Evolutionary conservation across 2,888 invertebrate species (phyloP), one percentile per base, ranked within the genome.

Genomic region (Suillia variegata): DNA sequence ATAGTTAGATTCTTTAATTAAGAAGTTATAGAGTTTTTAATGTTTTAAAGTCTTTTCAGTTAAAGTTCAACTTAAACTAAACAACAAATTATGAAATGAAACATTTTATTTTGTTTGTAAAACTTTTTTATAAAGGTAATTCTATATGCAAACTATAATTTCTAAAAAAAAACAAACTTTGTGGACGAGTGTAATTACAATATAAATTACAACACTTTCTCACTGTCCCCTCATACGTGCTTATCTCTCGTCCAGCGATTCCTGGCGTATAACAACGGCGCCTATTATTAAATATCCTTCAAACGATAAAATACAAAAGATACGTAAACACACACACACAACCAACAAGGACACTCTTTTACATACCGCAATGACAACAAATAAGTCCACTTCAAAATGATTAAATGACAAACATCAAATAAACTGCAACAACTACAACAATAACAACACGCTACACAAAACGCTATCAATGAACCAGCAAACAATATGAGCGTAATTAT

Each of bases 331-430:
- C 26, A 26, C 26, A 38, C 38, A n/a, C 38, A 38, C 38, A n/a
- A n/a, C 15, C 38, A n/a, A n/a, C n/a, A n/a, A n/a, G n/a, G n/a
- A n/a, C n/a, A n/a, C n/a, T n/a, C n/a, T n/a, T n/a, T n/a, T n/a
- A n/a, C n/a, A n/a, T n/a, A n/a, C 38, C 15, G 38, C 38, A 38
- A n/a, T 64, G 65, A 65, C 66, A 70, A 72, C 75, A 75, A 71
- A 71, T 71, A 68, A 68, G 62, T 75, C 62, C 61, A 73, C 69
- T 67, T 72, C 71, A 67, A 54, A 65, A 64, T 72, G 71, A 72
- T 74, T 75, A 63, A 72, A 62, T 61, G 71, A 67, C 74, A 75
- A 75, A 75, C 73, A 74, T 75, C 67, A 72, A 75, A 73, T 70
- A 67, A 71, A 74, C 65, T 65, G 65, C 73, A 70, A 70, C 74